These are phyloP conservation scores for Drosophila pruinosa DNA, from an alignment of 1,140 invertebrate genomes.

Conservation along the genomic window DNA sequence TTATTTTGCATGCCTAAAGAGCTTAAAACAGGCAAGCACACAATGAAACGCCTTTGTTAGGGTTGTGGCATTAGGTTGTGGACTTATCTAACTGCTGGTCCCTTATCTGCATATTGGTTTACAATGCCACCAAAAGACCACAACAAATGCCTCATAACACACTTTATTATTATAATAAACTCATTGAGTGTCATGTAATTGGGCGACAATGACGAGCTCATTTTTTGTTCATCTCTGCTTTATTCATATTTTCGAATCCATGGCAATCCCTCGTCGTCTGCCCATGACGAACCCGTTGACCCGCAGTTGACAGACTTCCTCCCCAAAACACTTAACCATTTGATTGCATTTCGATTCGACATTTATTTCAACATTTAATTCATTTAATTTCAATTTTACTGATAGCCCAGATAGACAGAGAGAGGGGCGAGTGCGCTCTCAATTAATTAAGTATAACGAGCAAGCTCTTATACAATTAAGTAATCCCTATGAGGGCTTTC, in stretches of 20 bases:
- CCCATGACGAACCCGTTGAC: constrained; percentile 50
- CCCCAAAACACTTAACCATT: background rate
- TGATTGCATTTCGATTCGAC: constrained; percentile 46
- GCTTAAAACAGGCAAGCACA: background rate
- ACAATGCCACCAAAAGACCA: constrained; percentile 39
- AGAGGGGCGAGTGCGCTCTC: constrained; percentile 28
- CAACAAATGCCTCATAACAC: constrained; percentile 25
- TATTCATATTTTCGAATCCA: background rate
- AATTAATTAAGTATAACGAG: constrained; percentile 57
- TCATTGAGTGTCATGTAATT: constrained; percentile 60
- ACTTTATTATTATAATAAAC: constrained; percentile 40
- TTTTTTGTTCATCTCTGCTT: too few species aligned
- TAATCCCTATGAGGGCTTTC: background rate
- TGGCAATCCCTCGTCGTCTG: background rate
- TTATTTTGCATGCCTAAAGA: constrained; percentile 62
- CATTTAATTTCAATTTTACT: constrained; percentile 65
- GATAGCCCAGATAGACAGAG: background rate
- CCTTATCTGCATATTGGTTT: constrained; percentile 71
- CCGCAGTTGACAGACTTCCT: constrained; percentile 51
- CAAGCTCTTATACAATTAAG: constrained; percentile 16
- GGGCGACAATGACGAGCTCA: constrained; percentile 46
- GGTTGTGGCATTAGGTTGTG: constrained; percentile 45
- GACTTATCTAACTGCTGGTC: constrained; percentile 65
- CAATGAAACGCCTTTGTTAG: constrained; percentile 54
- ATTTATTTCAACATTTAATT: constrained; percentile 65